phyloP scores from a whole-genome alignment of 2,113 vertebrate species.

The Fregata magnificens region DNA sequence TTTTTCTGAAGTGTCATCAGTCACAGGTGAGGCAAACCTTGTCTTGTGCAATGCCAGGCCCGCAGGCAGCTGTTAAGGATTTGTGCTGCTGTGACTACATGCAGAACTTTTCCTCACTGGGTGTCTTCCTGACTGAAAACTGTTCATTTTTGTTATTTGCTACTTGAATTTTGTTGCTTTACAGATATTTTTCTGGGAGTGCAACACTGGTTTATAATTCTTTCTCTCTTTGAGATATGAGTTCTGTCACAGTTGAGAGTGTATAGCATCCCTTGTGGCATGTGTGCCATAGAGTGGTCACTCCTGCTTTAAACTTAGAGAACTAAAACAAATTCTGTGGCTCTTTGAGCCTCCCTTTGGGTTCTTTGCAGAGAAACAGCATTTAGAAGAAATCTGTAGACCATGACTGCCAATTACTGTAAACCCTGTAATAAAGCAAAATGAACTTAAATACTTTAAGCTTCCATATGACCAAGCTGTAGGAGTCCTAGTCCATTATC shows the following conservation, averaged over 20 bases:
- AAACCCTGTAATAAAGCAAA: conserved; percentile 41
- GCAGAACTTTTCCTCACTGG: background rate
- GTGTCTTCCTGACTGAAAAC: background rate
- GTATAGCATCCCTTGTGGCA: background rate
- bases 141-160: background rate
- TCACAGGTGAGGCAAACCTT: background rate
- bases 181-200: background rate
- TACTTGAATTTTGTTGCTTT: background rate
- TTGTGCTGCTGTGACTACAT: background rate
- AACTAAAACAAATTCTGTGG: background rate
- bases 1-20: background rate
- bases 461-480: conserved; percentile 28
- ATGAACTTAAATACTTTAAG: conserved; percentile 33
- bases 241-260: background rate
- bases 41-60: background rate
- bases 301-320: background rate
- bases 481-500: conserved; percentile 42
- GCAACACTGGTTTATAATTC: background rate
- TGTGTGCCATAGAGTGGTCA: background rate
- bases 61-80: background rate
- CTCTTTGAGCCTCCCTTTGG: background rate
- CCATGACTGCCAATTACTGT: background rate
- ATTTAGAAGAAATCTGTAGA: conserved; percentile 25
- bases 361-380: background rate
- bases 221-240: background rate